A percentile compares a stretch with the other conserved stretches of the same genome.
Evolutionary conservation across 2,888 invertebrate genomes (phyloP).

Genomic region (Pammene aurita): DNA sequence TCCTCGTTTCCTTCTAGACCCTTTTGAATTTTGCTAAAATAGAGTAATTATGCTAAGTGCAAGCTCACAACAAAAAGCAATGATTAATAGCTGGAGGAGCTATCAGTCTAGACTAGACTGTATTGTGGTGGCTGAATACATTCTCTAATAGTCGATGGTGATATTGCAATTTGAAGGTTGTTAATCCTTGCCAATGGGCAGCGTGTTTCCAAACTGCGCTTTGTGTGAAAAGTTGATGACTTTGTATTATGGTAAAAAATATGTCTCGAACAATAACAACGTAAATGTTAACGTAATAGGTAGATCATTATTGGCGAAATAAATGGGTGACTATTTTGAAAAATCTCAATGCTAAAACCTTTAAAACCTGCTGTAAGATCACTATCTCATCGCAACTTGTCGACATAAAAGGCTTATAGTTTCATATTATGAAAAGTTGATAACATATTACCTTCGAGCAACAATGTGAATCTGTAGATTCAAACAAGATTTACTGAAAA

Average conservation of each 20-base stretch:
- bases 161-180: slow-evolving; percentile 38
- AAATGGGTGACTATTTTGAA: no score
- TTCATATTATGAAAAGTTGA: slow-evolving; percentile 6
- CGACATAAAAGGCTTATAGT: no score
- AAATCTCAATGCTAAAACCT: no score
- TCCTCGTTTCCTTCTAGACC: slow-evolving; percentile 2
- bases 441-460: no score
- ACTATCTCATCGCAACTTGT: no score
- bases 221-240: neutral
- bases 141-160: slow-evolving; percentile 38
- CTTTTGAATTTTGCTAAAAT: slow-evolving; percentile 29
- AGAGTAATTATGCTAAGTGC: slow-evolving; percentile 41
- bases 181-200: slow-evolving; percentile 34
- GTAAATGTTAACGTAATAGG: no score
- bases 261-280: no score
- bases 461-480: no score
- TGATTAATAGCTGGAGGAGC: slow-evolving; percentile 40
- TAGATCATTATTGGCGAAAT: no score
- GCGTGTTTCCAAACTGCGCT: slow-evolving; percentile 4
- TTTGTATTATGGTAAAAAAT: neutral
- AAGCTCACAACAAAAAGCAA: slow-evolving; percentile 36
- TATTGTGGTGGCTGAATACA: slow-evolving; percentile 36
- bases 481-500: no score
- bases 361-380: no score
- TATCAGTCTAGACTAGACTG: slow-evolving; percentile 42